phyloP scores from a whole-genome alignment of 2,888 invertebrate genomes.

The Trichopoda pennipes region DNA sequence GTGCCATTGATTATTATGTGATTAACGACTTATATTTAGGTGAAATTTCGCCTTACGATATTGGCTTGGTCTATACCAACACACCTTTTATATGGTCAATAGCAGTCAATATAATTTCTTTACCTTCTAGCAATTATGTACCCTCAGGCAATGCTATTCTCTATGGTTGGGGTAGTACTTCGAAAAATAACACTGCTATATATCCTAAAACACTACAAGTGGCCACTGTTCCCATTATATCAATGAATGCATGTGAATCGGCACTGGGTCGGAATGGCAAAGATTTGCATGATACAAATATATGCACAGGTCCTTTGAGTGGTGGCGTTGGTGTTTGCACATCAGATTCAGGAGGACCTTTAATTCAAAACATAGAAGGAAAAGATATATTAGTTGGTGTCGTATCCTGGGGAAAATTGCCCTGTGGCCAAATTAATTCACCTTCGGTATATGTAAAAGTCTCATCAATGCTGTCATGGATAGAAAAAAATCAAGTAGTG shows the following conservation, averaged over 20 bases:
- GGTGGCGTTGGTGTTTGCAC: conserved; percentile 76
- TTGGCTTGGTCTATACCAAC: conserved; percentile 76
- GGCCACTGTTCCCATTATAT: conserved; percentile 76
- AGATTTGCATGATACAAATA: conserved; percentile 73
- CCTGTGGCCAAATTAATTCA: conserved; percentile 75
- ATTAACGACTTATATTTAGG: conserved; percentile 76
- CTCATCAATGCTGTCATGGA: conserved; percentile 80
- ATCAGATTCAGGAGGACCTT: conserved; percentile 79
- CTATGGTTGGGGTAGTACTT: conserved; percentile 79
- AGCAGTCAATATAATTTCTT: conserved; percentile 73
- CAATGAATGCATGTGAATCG: not conserved
- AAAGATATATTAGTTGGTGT: conserved; percentile 79
- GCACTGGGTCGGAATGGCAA: conserved; percentile 73
- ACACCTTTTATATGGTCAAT: conserved; percentile 75
- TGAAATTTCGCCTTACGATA: conserved; percentile 77
- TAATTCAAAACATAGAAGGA: conserved; percentile 71
- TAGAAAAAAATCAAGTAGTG: conserved; percentile 51
- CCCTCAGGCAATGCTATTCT: conserved; percentile 75
- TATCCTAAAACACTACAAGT: conserved; percentile 75
- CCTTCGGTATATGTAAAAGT: conserved; percentile 82
- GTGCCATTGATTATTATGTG: conserved; percentile 74
- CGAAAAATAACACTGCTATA: conserved; percentile 64
- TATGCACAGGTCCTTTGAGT: conserved; percentile 75
- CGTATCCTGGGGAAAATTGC: conserved; percentile 82
- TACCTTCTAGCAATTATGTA: conserved; percentile 71